These are phyloP conservation scores for Drosophila orosa DNA, from an alignment of 1,140 invertebrate species.

Conservation along the genomic window DNA sequence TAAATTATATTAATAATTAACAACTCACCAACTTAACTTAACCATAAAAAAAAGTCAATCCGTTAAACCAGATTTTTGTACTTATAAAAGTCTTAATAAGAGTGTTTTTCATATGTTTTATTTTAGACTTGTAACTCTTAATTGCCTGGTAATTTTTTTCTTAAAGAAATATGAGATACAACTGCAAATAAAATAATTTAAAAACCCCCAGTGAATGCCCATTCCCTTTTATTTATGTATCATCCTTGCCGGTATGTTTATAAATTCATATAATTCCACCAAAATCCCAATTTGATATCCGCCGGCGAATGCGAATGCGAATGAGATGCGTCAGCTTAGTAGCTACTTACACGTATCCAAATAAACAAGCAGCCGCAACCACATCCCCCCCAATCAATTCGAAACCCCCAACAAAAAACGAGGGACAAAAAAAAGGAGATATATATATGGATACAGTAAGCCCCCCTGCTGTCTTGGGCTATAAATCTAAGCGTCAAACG, in stretches of 20 bases:
- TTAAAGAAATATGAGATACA: neutral
- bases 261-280: constrained; percentile 43
- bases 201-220: neutral
- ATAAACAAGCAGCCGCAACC: constrained; percentile 71
- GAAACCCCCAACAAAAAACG: constrained; percentile 10
- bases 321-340: constrained; percentile 47
- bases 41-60: too few relatives aligned
- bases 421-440: neutral
- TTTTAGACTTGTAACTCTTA: too few relatives aligned
- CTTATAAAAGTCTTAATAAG: too few relatives aligned
- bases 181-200: neutral
- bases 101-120: too few relatives aligned
- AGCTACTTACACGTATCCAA: constrained; percentile 70
- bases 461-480: constrained; percentile 38
- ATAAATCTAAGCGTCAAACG: constrained; percentile 75
- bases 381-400: constrained; percentile 52
- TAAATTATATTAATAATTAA: too few relatives aligned
- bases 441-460: neutral
- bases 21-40: too few relatives aligned
- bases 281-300: constrained; percentile 29
- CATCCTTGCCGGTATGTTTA: constrained; percentile 1
- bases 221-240: too few relatives aligned
- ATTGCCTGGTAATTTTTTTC: too few relatives aligned
- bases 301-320: constrained; percentile 1
- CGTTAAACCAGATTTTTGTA: too few relatives aligned